Conservation (phyloP, 2,113 vertebrate genomes). For the Tragulus kanchil region DNA sequence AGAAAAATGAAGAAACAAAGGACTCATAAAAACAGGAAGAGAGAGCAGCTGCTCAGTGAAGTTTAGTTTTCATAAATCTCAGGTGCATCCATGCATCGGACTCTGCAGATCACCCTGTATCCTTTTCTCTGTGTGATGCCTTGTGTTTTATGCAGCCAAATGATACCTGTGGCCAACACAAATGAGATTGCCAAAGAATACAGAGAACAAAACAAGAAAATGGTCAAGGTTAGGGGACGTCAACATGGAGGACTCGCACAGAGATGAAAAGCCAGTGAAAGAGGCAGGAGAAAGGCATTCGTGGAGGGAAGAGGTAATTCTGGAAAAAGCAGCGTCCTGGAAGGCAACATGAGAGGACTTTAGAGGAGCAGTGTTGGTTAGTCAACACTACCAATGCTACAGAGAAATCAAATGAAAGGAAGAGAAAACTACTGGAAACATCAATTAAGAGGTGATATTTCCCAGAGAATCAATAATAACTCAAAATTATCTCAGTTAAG, state of each 20-base stretch:
- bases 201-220: conserved; percentile 11
- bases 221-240: background rate
- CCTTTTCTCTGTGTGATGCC: background rate
- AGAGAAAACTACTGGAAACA: conserved; percentile 12
- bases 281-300: background rate
- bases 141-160: background rate
- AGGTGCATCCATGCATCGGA: background rate
- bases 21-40: background rate
- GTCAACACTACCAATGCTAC: conserved; percentile 8
- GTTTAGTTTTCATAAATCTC: background rate
- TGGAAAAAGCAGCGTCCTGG: background rate
- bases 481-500: background rate
- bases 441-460: conserved; percentile 33
- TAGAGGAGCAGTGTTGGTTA: background rate
- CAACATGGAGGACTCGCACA: background rate
- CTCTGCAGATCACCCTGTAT: background rate
- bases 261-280: background rate
- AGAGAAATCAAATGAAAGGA: conserved; percentile 33
- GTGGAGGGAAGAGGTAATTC: background rate
- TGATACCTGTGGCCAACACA: background rate
- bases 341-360: background rate
- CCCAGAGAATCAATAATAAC: background rate
- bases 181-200: background rate
- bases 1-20: background rate
- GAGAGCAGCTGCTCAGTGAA: background rate